A percentile compares a stretch with the other conserved stretches of the same genome.
Evolutionary conservation across 1,140 invertebrate genomes (phyloP).

Genomic region (Himalopsyche phryganea): DNA sequence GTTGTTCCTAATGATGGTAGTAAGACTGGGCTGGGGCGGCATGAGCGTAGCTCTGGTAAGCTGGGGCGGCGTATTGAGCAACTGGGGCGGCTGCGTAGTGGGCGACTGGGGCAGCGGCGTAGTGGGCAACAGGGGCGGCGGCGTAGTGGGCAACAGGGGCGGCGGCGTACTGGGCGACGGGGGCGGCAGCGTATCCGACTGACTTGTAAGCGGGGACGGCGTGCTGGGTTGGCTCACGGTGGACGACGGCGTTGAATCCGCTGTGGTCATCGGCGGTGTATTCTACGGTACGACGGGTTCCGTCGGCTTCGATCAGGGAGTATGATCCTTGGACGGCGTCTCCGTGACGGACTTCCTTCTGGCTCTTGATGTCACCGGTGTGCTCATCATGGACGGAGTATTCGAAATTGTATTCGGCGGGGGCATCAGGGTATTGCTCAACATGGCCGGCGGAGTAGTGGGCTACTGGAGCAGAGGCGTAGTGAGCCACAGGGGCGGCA

Average conservation of each 20-base stretch:
- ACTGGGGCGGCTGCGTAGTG: slow-evolving; percentile 36
- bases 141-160: slow-evolving; percentile 36
- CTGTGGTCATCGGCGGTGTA: slow-evolving; percentile 70
- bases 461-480: slow-evolving; percentile 24
- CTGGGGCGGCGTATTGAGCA: slow-evolving; percentile 5
- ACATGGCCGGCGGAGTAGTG: slow-evolving; percentile 20
- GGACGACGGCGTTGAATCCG: slow-evolving; percentile 67
- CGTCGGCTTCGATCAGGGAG: slow-evolving; percentile 62
- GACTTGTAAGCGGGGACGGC: slow-evolving; percentile 43
- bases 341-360: slow-evolving; percentile 58
- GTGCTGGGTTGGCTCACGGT: slow-evolving; percentile 51
- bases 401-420: slow-evolving; percentile 51
- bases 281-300: slow-evolving; percentile 65
- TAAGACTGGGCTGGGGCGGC: slow-evolving; percentile 21
- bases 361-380: slow-evolving; percentile 60
- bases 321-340: slow-evolving; percentile 58
- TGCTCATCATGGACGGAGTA: slow-evolving; percentile 54
- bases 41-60: slow-evolving; percentile 27
- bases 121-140: slow-evolving; percentile 37
- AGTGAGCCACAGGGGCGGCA: slow-evolving; percentile 36
- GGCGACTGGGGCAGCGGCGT: slow-evolving; percentile 19
- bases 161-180: slow-evolving; percentile 24
- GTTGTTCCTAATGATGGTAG: slow-evolving; percentile 5
- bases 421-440: slow-evolving; percentile 36
- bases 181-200: slow-evolving; percentile 36